Base-by-base conservation (phyloP, 1,140 invertebrate genomes). In the Bombus cullumanus region DNA sequence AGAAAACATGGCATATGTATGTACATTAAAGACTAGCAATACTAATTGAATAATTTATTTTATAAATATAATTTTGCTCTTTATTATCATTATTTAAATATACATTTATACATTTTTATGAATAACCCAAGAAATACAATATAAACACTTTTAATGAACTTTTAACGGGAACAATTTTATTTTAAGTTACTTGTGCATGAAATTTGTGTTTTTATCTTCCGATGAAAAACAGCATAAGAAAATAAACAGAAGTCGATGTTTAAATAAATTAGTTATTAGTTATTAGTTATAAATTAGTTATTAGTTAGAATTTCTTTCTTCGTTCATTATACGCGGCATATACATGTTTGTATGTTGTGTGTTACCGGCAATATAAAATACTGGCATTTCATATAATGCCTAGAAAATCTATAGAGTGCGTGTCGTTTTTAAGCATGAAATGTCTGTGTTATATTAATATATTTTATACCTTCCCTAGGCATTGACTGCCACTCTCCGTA, bases 21-120 rank as follows among this genome's bases (percentile, higher is more conserved):
- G 25, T 53, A 83, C 28, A 77, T 53, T 47, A 64, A 37, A 66
- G 9, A 34, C 57, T 53, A 82, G 31, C 53, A 62, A 59, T 31
- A 34, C 64, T 47, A 13, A 75, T 75, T 64, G 57, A 34, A 82
- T 47, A n/a, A 18, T 82, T 64, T 75, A 66, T 75, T 82, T 75
- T 82, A 59, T 75, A 82, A 82, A 82, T 82, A 82, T 75, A 82
- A 82, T 75, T 47, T 82, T 75, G 53, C 22, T 34, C 12, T 66
- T 75, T 82, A 74, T 59, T 64, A 64, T 62, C 53, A 41, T 57
- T 81, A 75, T 73, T 82, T 62, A 41, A 72, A 57, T 81, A 64
- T 64, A 62, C 28, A 22, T 82, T 71, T 59, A 69, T 25, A 83
- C 18, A 69, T 77, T 69, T 78, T 10, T 69, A 53, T n/a, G 3